phyloP scores from a whole-genome alignment of 2,888 invertebrate species.

The Drosophila cyrtoloma region DNA sequence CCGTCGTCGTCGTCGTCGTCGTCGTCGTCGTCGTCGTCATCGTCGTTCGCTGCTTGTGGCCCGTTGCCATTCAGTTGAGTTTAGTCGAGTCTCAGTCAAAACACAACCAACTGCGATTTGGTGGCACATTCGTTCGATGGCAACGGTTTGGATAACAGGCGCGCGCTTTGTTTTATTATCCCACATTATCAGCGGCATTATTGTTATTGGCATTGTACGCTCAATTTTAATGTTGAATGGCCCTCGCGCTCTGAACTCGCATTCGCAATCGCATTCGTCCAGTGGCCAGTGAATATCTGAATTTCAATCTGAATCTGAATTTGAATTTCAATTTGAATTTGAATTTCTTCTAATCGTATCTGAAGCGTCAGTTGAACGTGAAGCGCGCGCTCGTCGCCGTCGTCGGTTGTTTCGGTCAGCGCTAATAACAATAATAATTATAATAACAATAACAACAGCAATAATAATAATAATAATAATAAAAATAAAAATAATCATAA shows the following conservation, averaged over 20 bases:
- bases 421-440: conserved; percentile 61
- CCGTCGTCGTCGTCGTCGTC: conserved; percentile 17
- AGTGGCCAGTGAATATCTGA: conserved; percentile 49
- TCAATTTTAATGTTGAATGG: conserved; percentile 64
- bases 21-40: conserved; percentile 34
- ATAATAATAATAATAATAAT: conserved; percentile 48
- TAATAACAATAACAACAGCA: conserved; percentile 59
- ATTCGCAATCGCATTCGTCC: conserved; percentile 18
- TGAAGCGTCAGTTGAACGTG: conserved; percentile 45
- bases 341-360: conserved; percentile 24
- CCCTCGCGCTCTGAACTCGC: conserved; percentile 48
- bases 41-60: conserved; percentile 54
- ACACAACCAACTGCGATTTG: conserved; percentile 85
- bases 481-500: conserved; percentile 55
- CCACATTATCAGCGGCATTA: conserved; percentile 84
- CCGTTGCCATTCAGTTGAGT: conserved; percentile 69
- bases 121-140: conserved; percentile 86
- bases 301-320: conserved; percentile 23
- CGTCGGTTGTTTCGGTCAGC: conserved; percentile 71
- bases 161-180: conserved; percentile 86
- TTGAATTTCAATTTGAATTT: conserved; percentile 35
- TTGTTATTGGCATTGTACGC: conserved; percentile 80
- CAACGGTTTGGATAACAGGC: conserved; percentile 86
- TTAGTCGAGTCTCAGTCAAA: conserved; percentile 83
- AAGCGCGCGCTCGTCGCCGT: conserved; percentile 64